Base-by-base conservation (phyloP, 2,888 invertebrate species). In the Stenolophus ochropezus region DNA sequence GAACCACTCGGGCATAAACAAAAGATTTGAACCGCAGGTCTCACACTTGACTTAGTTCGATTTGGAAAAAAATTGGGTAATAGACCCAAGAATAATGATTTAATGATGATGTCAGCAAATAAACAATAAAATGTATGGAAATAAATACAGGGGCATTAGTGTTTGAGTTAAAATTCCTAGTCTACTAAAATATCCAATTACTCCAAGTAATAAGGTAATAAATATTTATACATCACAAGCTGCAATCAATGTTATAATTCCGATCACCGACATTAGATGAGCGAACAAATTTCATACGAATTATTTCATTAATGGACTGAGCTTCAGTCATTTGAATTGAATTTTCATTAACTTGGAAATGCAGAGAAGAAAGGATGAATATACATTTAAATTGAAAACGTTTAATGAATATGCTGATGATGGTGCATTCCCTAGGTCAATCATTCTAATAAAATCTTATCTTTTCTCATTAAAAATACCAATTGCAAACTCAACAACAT, bases 241-340 rank as follows among this genome's bases (percentile, higher is more conserved):
- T 61, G 61, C 23, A 61, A 61, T 61, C 61, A 61, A 61, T 61
- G 25, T 61, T 61, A 61, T 61, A 61, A 61, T 61, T 61, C 20
- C 25, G 61, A 61, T 61, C 25, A 23, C 23, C 25, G 23, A 25
- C 61, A 61, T 23, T 61, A 61, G 61, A 61, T 61, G 25, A 25
- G 61, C 61, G 61, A 61, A 61, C 61, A 61, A 61, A 61, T 25
- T 23, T 25, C 11, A 23, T 21, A 25, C 23, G 23, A 61, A 25
- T 61, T 61, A 61, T 61, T 61, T 61, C 61, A 61, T 61, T 25
- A 61, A 61, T 61, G 56, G 20, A 56, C 20, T 20, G 11, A 20
- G 18, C 18, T 56, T 20, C 51, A 53, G 14, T 16, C 51, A 53
- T 53, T 16, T 53, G 16, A 56, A 56, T 56, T 56, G 56, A 56